Conservation (phyloP, 2,113 vertebrate species). For the Columbina picui region DNA sequence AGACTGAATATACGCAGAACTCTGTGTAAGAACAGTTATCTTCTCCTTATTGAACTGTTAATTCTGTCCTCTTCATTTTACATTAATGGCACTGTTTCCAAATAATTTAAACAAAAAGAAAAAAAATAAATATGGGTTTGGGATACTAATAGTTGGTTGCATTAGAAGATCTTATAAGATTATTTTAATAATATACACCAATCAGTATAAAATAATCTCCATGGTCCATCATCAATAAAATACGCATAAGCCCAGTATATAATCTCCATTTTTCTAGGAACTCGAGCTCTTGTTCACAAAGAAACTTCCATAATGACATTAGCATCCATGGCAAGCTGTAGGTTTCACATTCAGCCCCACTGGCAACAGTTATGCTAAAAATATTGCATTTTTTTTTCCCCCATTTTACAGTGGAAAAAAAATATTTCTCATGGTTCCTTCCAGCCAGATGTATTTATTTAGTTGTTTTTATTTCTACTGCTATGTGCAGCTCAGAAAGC, state of each 20-base stretch:
- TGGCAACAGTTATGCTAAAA: background rate
- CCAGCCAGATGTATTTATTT: background rate
- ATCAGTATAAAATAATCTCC: background rate
- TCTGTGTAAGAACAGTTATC: background rate
- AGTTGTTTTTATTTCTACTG: background rate
- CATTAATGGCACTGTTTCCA: background rate
- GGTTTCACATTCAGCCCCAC: background rate
- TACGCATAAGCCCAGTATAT: background rate
- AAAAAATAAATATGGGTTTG: background rate
- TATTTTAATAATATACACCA: background rate
- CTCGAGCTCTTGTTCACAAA: background rate
- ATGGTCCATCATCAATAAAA: background rate
- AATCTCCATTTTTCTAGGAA: background rate
- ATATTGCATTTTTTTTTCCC: accelerated
- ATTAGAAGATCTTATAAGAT: background rate
- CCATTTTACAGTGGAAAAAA: background rate
- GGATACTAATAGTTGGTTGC: background rate
- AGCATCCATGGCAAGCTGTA: background rate
- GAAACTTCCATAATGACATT: background rate
- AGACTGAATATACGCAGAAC: background rate
- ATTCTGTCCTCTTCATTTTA: background rate
- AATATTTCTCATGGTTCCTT: background rate
- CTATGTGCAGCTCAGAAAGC: background rate
- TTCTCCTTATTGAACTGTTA: background rate
- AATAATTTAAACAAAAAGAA: background rate